Conservation (phyloP, 2,113 vertebrate species). For the Pelmatolapia mariae region DNA sequence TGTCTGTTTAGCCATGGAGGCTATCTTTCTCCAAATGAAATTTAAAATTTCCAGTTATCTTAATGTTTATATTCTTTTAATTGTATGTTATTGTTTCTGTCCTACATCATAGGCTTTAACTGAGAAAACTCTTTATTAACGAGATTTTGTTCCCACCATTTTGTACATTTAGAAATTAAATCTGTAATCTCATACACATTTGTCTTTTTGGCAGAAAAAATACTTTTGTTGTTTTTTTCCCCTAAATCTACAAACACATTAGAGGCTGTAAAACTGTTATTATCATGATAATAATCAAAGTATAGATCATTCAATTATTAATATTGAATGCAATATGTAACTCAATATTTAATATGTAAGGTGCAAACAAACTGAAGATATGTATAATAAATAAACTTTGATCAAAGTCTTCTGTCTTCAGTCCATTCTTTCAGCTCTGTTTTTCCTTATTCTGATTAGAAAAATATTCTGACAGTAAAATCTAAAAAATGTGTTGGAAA, state of each 20-base stretch:
- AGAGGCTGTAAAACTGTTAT: background rate
- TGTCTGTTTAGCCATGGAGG: too few relatives aligned
- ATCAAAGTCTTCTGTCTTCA: background rate
- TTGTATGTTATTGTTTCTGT: too few relatives aligned
- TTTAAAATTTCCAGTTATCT: too few relatives aligned
- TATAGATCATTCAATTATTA: accelerated
- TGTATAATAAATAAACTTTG: background rate
- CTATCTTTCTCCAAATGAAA: too few relatives aligned
- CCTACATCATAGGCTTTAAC: too few relatives aligned
- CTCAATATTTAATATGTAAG: background rate
- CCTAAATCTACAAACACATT: background rate
- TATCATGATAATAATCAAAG: background rate
- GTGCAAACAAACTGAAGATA: background rate
- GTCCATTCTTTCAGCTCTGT: background rate
- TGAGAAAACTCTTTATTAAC: background rate
- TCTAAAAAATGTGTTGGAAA: background rate
- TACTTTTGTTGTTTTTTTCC: accelerated
- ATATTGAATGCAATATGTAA: background rate
- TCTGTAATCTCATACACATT: background rate
- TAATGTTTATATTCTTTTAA: too few relatives aligned
- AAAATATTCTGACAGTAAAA: background rate
- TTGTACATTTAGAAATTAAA: background rate
- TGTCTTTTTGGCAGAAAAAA: background rate
- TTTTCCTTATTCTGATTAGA: background rate
- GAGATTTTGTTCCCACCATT: accelerated